phyloP scores from a whole-genome alignment of 2,113 vertebrate species.

The Stegastes partitus region DNA sequence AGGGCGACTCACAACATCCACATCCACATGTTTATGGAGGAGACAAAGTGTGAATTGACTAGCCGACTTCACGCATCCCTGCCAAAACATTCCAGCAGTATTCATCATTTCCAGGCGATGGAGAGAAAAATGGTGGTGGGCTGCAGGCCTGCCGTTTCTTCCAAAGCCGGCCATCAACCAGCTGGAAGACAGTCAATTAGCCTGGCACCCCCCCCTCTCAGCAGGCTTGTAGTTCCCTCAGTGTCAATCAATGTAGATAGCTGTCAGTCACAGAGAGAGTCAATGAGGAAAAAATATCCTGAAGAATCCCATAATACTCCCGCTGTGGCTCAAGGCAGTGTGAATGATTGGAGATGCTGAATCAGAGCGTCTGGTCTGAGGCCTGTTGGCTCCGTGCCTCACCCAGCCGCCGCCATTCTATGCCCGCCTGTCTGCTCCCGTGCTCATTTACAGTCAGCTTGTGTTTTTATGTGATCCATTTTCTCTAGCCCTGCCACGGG shows the following conservation, averaged over 20 bases:
- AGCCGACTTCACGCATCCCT: constrained; percentile 26
- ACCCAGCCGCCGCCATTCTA: constrained; percentile 18
- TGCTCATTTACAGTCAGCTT: constrained; percentile 73
- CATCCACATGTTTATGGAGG: constrained; percentile 50
- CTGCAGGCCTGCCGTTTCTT: constrained; percentile 42
- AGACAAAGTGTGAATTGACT: constrained; percentile 42
- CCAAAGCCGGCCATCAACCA: constrained; percentile 68
- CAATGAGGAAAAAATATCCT: constrained; percentile 38
- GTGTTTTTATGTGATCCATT: constrained; percentile 67
- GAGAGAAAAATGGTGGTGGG: constrained; percentile 38
- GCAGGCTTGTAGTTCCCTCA: constrained; percentile 55
- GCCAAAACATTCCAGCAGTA: constrained; percentile 36
- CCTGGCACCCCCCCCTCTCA: constrained; percentile 48
- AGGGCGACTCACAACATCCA: constrained; percentile 31
- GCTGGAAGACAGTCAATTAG: constrained; percentile 79
- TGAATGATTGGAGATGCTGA: constrained; percentile 68
- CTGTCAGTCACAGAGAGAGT: constrained; percentile 78
- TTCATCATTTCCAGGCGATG: constrained; percentile 44
- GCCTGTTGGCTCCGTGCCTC: constrained; percentile 55
- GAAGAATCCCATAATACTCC: constrained; percentile 61
- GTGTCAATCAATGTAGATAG: constrained; percentile 79
- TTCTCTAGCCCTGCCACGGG: constrained; percentile 56
- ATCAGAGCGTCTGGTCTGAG: constrained; percentile 64
- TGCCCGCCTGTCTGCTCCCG: constrained; percentile 28
- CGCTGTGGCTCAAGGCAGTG: constrained; percentile 59